Percentiles rank a stretch among this genome's conserved stretches.
Evolutionary conservation across 2,797 vertebrate genomes (phyloP).

Genomic region (Lycodopsis pacificus): DNA sequence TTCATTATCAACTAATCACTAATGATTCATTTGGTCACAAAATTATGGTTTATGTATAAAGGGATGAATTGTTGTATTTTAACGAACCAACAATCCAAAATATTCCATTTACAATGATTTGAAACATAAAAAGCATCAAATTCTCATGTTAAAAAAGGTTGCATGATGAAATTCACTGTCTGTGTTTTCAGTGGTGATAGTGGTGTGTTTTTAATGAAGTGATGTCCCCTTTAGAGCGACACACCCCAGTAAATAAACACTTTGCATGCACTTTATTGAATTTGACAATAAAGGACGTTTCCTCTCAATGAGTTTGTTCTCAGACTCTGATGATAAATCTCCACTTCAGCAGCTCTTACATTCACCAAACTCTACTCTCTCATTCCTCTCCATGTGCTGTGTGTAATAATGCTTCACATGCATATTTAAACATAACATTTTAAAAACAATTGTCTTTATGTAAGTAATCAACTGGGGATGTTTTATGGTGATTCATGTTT

Average conservation of each 20-base stretch:
- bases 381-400: too few relatives aligned
- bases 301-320: too few relatives aligned
- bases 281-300: too few relatives aligned
- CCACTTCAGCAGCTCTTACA: too few relatives aligned
- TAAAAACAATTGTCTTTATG: too few relatives aligned
- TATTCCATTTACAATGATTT: not conserved
- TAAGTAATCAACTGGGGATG: not conserved
- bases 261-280: too few relatives aligned
- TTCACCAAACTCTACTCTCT: too few relatives aligned
- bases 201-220: not conserved
- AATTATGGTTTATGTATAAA: not conserved
- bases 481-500: not conserved
- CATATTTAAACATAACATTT: too few relatives aligned
- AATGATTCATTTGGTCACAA: not conserved
- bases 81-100: slow-evolving; percentile 1
- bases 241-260: not conserved
- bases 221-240: not conserved
- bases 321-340: too few relatives aligned
- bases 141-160: not conserved
- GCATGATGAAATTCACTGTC: not conserved
- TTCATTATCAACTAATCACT: not conserved
- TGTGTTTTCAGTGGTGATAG: not conserved
- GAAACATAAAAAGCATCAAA: not conserved
- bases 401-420: too few relatives aligned
- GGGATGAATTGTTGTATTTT: not conserved